A percentile compares a stretch with the other conserved stretches of the same genome.
These are phyloP conservation scores for Polyodon spathula DNA, from an alignment of 2,113 vertebrate species.

Conservation along the genomic window DNA sequence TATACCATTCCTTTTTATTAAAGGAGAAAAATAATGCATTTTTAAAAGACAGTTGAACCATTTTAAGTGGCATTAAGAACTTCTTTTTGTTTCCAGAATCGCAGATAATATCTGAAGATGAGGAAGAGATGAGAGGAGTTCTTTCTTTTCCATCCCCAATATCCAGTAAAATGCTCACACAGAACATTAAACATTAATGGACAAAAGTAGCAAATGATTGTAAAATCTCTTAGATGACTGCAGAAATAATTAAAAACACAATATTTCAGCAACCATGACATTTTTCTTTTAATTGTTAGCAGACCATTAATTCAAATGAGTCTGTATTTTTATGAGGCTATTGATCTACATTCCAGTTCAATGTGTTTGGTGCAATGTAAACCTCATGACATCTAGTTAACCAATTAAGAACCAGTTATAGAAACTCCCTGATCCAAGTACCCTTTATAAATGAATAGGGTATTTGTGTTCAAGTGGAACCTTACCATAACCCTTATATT, in stretches of 20 bases:
- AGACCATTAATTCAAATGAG: too few relatives aligned
- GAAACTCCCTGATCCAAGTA: too few relatives aligned
- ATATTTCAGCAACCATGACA: neutral
- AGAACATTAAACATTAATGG: neutral
- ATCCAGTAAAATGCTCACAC: conserved; percentile 4
- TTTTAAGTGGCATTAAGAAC: neutral
- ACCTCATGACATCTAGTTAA: too few relatives aligned
- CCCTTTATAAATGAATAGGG: too few relatives aligned
- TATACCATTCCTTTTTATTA: neutral
- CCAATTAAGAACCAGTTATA: too few relatives aligned
- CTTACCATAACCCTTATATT: too few relatives aligned
- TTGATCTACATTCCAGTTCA: too few relatives aligned
- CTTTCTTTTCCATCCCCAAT: conserved; percentile 1
- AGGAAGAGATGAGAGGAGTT: neutral
- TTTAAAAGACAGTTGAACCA: neutral
- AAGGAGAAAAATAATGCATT: neutral
- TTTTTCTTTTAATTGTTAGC: too few relatives aligned
- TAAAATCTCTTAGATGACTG: too few relatives aligned
- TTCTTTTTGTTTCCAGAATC: conserved; percentile 16
- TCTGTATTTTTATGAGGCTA: too few relatives aligned
- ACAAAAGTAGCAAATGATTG: neutral
- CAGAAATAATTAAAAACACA: neutral
- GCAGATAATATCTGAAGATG: conserved; percentile 8
- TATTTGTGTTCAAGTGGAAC: too few relatives aligned
- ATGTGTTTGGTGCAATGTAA: too few relatives aligned